Base-by-base conservation (phyloP, 2,888 invertebrate species). In the Callyntrura sp. region DNA sequence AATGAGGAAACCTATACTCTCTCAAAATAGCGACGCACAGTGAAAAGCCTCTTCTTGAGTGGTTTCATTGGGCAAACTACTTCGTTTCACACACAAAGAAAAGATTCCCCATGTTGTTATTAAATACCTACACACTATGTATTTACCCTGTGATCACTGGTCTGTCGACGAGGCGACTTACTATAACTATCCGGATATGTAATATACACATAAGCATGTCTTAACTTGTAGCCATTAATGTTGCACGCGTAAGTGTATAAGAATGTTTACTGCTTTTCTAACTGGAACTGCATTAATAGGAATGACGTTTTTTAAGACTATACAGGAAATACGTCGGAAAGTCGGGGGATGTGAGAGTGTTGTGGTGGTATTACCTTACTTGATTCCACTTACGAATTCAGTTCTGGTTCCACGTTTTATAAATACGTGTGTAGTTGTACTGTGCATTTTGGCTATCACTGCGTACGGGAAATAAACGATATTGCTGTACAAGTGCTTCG, bases 1-100 rank as follows among this genome's bases (percentile, higher is more conserved):
- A 76, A 76, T 57, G 76, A 85, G 57, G 70, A 28, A n/a, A 28
- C 48, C 51, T 57, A 70, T 83, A 25, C 65, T 65, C 65, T 62
- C 65, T 65, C 48, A 20, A 48, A 62, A 83, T 45, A 65, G 45
- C 43, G 17, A 20, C 17, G 9, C 48, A 48, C 68, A 2, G 48
- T 62, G 55, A 65, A 48, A 68, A 65, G 43, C 57, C 79, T 55
- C 17, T 28, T 65, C 82, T 43, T 23, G 65, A 65, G 82, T 83
- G 62, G 62, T 83, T 48, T 65, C 23, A 45, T 48, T 83, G 55
- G 55, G 48, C 65, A 83, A 62, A 65, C 45, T 48, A 23, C 45
- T 62, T 65, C 62, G 0, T 45, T 55, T 83, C 4, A 25, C 14
- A 4, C n/a, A 48, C 65, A 1, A 43, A 57, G 68, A 60, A 57